Evolutionary conservation across 37 sponge, comb jelly and placozoan species (phyloP).

Genomic region (Oscarella lobularis): DNA sequence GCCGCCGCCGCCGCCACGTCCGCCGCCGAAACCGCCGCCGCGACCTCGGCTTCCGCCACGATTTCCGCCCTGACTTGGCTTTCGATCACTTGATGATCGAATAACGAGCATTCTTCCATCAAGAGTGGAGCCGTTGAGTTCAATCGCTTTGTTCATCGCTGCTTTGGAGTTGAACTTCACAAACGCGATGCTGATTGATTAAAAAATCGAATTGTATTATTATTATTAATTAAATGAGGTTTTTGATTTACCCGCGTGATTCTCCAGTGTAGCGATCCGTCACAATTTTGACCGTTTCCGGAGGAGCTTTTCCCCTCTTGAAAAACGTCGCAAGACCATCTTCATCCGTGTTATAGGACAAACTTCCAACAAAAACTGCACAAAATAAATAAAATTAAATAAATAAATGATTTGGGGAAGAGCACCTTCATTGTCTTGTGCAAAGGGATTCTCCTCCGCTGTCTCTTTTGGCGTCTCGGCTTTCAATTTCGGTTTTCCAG

Average conservation of each 20-base stretch:
- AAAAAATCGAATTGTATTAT: not conserved
- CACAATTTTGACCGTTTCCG: not conserved
- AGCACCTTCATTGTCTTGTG: too few species aligned
- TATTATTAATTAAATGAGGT: not conserved
- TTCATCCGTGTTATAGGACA: not conserved
- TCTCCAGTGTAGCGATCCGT: not conserved
- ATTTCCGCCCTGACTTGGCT: too few species aligned
- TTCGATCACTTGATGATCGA: not conserved
- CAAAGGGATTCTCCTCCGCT: too few species aligned
- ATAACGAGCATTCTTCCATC: not conserved
- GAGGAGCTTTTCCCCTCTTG: not conserved
- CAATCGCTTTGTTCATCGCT: not conserved
- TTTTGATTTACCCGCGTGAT: not conserved
- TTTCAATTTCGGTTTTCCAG: too few species aligned
- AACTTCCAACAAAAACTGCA: not conserved
- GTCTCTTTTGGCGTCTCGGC: too few species aligned
- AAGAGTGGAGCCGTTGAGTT: not conserved
- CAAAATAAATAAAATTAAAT: not conserved
- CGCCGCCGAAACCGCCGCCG: not conserved
- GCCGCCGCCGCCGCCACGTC: slow-evolving; percentile 1
- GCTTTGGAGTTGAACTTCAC: not conserved
- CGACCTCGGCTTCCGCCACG: not conserved
- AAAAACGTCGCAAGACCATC: not conserved
- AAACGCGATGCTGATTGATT: not conserved
- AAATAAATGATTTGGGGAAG: too few species aligned